Conservation (phyloP, 2,797 vertebrate species). For the Hemibagrus guttatus region DNA sequence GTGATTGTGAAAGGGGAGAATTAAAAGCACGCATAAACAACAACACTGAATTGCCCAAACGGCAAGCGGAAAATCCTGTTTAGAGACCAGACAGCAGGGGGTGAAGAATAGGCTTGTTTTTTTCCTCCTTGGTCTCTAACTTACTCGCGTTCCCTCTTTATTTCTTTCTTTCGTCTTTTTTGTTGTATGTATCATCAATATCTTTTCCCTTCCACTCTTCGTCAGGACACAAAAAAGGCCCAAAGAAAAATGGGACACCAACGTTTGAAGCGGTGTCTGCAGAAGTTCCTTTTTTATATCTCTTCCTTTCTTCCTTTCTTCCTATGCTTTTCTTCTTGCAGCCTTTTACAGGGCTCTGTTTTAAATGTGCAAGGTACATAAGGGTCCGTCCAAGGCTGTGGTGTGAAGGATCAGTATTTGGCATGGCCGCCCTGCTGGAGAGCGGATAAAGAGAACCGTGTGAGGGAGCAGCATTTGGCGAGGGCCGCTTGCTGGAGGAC, state of each 20-base stretch:
- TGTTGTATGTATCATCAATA: conserved; percentile 56
- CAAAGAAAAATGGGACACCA: conserved; percentile 57
- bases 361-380: conserved; percentile 57
- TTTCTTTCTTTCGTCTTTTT: conserved; percentile 58
- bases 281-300: conserved; percentile 63
- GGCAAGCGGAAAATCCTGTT: conserved; percentile 72
- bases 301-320: conserved; percentile 61
- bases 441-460: conserved; percentile 63
- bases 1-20: conserved; percentile 66
- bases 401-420: conserved; percentile 73
- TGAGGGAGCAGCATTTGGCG: conserved; percentile 74
- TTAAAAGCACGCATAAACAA: conserved; percentile 73
- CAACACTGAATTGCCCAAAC: conserved; percentile 68
- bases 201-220: conserved; percentile 52
- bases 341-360: conserved; percentile 42
- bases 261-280: conserved; percentile 64
- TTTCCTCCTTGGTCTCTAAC: conserved; percentile 45
- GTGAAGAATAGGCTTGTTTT: conserved; percentile 53
- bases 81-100: conserved; percentile 59
- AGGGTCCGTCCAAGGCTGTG: conserved; percentile 66
- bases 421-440: conserved; percentile 69
- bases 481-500: conserved; percentile 61
- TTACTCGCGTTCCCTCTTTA: conserved; percentile 35
- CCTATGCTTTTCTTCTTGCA: conserved; percentile 28
- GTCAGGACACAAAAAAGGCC: conserved; percentile 56